Conservation (phyloP, 2,888 invertebrate genomes). For the Meganola albula region DNA sequence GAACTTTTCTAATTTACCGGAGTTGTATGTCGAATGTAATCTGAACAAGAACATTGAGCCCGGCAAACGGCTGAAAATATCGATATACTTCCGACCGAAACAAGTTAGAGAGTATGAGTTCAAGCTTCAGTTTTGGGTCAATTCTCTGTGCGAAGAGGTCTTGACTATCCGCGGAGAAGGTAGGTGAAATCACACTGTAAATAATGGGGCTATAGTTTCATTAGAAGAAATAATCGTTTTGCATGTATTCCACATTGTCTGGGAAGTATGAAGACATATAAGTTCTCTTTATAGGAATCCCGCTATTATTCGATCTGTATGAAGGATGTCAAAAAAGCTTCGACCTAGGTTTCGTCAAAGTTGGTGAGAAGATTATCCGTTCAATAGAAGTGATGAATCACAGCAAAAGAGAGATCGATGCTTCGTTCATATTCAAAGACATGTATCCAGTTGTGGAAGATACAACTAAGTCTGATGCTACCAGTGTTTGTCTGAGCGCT, state of each 20-base stretch:
- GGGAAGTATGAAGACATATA: no score
- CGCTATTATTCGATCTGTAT: conserved; percentile 61
- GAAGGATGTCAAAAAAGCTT: conserved; percentile 71
- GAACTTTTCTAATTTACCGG: conserved; percentile 60
- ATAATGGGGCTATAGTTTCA: no score
- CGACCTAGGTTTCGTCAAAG: conserved; percentile 61
- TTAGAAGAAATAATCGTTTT: no score
- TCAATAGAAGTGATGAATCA: conserved; percentile 78
- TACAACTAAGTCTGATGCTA: conserved; percentile 48
- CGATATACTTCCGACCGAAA: conserved; percentile 76
- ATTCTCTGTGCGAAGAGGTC: conserved; percentile 70
- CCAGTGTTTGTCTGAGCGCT: conserved; percentile 57
- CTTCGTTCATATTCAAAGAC: conserved; percentile 70
- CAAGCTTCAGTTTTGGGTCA: conserved; percentile 71
- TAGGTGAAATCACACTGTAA: conserved; percentile 15
- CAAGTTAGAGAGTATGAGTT: conserved; percentile 69
- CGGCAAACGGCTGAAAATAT: conserved; percentile 56
- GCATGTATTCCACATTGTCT: no score
- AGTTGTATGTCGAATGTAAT: conserved; percentile 69
- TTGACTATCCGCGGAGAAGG: conserved; percentile 78
- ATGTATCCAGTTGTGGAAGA: conserved; percentile 59
- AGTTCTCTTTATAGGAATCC: conserved; percentile 59
- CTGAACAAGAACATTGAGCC: conserved; percentile 55
- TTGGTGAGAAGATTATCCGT: conserved; percentile 69
- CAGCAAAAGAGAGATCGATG: conserved; percentile 73